Conservation (phyloP, 2,888 invertebrate genomes). For the Cryptocephalus moraei region DNA sequence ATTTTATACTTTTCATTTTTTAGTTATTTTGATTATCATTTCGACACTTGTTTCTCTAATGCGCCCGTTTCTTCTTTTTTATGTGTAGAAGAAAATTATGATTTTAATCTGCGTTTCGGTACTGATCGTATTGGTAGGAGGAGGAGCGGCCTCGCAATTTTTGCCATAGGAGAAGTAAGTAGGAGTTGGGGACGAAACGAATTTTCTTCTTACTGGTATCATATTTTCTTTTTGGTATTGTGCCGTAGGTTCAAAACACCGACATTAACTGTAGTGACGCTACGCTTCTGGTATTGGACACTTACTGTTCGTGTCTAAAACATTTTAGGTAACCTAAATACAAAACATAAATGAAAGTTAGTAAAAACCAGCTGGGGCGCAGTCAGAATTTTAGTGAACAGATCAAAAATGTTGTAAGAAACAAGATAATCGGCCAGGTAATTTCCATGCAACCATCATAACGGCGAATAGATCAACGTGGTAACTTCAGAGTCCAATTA, state of each 20-base stretch:
- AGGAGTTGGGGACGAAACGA: neutral
- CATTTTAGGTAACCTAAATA: too few relatives aligned
- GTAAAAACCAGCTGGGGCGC: too few relatives aligned
- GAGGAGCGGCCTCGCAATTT: constrained; percentile 6
- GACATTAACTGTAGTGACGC: neutral
- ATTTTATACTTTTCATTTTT: constrained; percentile 12
- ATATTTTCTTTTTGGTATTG: neutral
- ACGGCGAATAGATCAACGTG: too few relatives aligned
- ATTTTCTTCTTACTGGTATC: neutral
- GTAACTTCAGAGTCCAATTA: too few relatives aligned
- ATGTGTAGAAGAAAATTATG: constrained; percentile 72
- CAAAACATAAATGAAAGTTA: too few relatives aligned
- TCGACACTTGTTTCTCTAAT: constrained; percentile 4
- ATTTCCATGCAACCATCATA: too few relatives aligned
- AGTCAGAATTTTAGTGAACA: too few relatives aligned
- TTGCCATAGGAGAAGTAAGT: constrained; percentile 6
- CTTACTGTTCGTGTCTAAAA: too few relatives aligned
- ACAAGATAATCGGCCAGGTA: too few relatives aligned
- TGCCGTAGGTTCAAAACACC: neutral
- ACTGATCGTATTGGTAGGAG: constrained; percentile 35
- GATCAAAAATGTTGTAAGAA: too few relatives aligned
- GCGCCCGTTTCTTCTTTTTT: constrained; percentile 12
- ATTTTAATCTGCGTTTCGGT: constrained; percentile 82
- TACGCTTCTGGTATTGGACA: too few relatives aligned
- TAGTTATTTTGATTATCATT: constrained; percentile 7